Conservation (phyloP, 2,888 invertebrate species). For the Zhuqinia jingwanae region DNA sequence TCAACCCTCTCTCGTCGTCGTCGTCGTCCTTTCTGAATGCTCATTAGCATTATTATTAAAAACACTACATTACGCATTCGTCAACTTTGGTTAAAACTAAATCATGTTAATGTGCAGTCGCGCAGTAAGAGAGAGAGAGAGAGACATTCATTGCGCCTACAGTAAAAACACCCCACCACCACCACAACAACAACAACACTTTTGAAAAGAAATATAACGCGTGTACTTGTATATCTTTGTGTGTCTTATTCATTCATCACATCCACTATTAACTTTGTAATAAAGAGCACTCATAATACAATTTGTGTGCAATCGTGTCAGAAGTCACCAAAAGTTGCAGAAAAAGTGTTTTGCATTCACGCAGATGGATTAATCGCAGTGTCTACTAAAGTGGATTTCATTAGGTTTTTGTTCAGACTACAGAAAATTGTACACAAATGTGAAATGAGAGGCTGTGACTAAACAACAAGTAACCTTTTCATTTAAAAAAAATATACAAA, state of each 20-base stretch:
- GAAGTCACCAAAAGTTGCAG: not conserved
- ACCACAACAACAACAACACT: too few species aligned
- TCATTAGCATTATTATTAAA: constrained; percentile 58
- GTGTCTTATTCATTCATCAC: too few species aligned
- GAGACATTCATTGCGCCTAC: not conserved
- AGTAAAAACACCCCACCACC: not conserved
- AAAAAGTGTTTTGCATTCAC: constrained; percentile 58
- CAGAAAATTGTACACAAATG: too few species aligned
- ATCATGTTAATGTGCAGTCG: constrained; percentile 46
- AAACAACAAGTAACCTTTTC: not conserved
- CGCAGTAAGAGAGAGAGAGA: too few species aligned
- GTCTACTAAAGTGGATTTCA: constrained; percentile 54
- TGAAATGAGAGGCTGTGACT: not conserved
- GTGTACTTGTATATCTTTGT: not conserved
- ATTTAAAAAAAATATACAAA: too few species aligned
- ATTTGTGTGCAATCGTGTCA: not conserved
- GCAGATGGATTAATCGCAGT: constrained; percentile 39
- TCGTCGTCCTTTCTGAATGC: not conserved
- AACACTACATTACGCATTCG: constrained; percentile 53
- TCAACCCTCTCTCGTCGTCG: not conserved
- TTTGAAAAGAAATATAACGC: constrained; percentile 1
- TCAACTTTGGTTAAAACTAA: constrained; percentile 2
- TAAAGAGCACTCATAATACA: not conserved
- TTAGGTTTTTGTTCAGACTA: constrained; percentile 5
- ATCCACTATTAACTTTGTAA: not conserved